Evolutionary conservation across 2,797 vertebrate genomes (phyloP).

Genomic region (Spinibarbus caldwelli): DNA sequence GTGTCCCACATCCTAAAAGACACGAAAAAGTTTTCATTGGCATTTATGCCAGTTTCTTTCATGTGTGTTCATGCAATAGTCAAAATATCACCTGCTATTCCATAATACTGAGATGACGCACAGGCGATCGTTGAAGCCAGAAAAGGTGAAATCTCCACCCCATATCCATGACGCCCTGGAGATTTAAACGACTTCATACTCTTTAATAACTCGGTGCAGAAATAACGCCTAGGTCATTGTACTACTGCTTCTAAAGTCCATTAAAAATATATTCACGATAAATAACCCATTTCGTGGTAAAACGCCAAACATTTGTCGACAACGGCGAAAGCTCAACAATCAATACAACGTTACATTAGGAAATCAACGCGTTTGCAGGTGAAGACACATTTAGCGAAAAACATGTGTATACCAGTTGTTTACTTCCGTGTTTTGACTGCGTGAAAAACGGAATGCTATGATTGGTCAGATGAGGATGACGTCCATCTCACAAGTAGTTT

Average conservation of each 20-base stretch:
- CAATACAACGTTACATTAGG: background rate
- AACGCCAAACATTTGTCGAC: background rate
- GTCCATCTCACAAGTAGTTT: background rate
- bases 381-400: background rate
- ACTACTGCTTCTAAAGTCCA: background rate
- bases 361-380: background rate
- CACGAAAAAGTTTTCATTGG: background rate
- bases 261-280: background rate
- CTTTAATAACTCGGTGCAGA: too few species aligned
- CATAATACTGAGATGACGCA: slow-evolving; percentile 89
- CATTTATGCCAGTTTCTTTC: background rate
- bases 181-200: slow-evolving; percentile 79
- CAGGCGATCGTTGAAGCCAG: slow-evolving; percentile 84
- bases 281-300: background rate
- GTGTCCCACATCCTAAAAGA: slow-evolving; percentile 84
- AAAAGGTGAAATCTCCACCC: slow-evolving; percentile 90
- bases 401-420: background rate
- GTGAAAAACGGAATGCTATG: background rate
- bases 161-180: slow-evolving; percentile 89
- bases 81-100: slow-evolving; percentile 83
- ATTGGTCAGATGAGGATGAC: background rate
- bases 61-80: background rate
- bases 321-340: background rate
- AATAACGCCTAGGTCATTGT: background rate
- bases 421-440: slow-evolving; percentile 64